phyloP scores from a whole-genome alignment of 1,140 invertebrate genomes.

The Drosophila subpulchrella region DNA sequence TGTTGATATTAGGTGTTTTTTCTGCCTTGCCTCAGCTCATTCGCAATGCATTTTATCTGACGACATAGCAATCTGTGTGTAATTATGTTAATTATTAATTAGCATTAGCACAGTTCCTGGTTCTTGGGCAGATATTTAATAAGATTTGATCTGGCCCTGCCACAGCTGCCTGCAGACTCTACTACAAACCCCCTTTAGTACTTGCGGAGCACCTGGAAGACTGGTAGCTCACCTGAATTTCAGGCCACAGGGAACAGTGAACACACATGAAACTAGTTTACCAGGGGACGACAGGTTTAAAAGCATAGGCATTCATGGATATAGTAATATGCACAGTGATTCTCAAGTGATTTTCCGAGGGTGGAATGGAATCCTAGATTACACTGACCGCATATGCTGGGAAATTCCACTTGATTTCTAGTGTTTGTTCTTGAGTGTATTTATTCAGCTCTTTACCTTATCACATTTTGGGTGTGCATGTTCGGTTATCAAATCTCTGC shows the following conservation, averaged over 20 bases:
- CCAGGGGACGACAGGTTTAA: slow-evolving; percentile 42
- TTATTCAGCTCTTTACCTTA: slow-evolving; percentile 37
- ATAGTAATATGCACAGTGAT: slow-evolving; percentile 47
- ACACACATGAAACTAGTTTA: slow-evolving; percentile 40
- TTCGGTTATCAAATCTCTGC: slow-evolving; percentile 37
- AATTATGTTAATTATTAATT: slow-evolving; percentile 45
- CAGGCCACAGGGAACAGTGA: slow-evolving; percentile 11
- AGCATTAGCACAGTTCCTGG: slow-evolving; percentile 45
- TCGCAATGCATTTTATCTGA: slow-evolving; percentile 32
- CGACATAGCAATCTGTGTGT: slow-evolving; percentile 29
- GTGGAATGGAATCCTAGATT: slow-evolving; percentile 21
- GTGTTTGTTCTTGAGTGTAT: slow-evolving; percentile 20
- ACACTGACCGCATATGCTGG: slow-evolving; percentile 17
- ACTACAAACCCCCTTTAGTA: not conserved
- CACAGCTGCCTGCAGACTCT: slow-evolving; percentile 11
- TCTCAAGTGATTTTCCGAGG: slow-evolving; percentile 31
- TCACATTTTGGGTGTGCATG: slow-evolving; percentile 4
- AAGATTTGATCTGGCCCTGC: slow-evolving; percentile 1
- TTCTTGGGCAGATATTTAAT: slow-evolving; percentile 9
- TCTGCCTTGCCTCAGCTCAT: slow-evolving; percentile 2
- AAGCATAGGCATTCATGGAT: slow-evolving; percentile 12
- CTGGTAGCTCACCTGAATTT: slow-evolving; percentile 28
- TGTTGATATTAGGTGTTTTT: slow-evolving; percentile 15
- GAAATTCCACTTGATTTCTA: slow-evolving; percentile 54
- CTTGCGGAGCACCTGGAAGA: not conserved